These are phyloP conservation scores for Tricholaema leucomelas DNA, from an alignment of 2,113 vertebrate species.

Conservation along the genomic window DNA sequence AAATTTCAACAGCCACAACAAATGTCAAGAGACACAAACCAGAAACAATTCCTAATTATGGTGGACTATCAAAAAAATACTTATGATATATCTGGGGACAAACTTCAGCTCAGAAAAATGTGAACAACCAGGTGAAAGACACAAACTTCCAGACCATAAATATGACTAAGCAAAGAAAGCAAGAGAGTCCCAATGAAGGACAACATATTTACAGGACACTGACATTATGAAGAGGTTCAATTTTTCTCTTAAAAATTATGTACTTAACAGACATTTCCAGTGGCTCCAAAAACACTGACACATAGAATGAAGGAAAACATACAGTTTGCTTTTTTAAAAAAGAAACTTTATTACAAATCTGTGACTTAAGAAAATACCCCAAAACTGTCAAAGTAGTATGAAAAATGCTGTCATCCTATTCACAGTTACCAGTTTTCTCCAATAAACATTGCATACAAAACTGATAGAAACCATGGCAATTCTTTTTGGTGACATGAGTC, in stretches of 20 bases:
- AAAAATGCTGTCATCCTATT: slow-evolving; percentile 39
- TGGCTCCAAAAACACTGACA: neutral
- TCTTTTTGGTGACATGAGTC: neutral
- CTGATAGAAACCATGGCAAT: neutral
- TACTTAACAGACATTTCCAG: neutral
- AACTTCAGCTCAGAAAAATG: neutral
- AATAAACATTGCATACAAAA: slow-evolving; percentile 38
- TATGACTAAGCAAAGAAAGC: neutral
- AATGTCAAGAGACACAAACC: neutral
- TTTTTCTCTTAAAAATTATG: neutral
- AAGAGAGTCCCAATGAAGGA: neutral
- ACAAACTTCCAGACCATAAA: neutral
- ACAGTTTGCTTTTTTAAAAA: neutral
- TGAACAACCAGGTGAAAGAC: neutral
- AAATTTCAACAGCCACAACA: neutral
- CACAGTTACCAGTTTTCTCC: slow-evolving; percentile 35
- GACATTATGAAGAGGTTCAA: neutral
- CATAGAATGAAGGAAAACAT: neutral
- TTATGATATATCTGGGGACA: neutral
- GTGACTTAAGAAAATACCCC: slow-evolving; percentile 60
- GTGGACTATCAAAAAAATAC: neutral
- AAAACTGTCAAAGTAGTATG: slow-evolving; percentile 44
- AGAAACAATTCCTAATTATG: neutral
- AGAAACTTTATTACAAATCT: slow-evolving; percentile 62
- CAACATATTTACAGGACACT: neutral